These are phyloP conservation scores for Penaeus monodon DNA, from an alignment of 2,888 invertebrate species.

Conservation along the genomic window DNA sequence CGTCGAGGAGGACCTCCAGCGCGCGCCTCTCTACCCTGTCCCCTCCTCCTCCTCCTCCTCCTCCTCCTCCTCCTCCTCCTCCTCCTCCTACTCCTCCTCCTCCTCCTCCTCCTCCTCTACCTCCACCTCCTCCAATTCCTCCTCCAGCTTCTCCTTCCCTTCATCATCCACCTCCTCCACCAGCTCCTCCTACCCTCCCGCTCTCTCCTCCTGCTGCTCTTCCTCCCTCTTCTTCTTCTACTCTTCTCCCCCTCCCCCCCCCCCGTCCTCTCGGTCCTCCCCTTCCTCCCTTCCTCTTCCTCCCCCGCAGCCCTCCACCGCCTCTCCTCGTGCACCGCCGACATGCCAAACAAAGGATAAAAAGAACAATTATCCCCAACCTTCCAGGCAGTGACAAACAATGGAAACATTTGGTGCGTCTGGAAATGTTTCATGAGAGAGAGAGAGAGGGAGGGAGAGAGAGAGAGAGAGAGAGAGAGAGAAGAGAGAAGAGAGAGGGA, in stretches of 20 bases:
- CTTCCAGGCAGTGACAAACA: too few species aligned
- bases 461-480: too few species aligned
- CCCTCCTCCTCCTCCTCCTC: not conserved
- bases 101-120: not conserved
- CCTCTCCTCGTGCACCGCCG: too few species aligned
- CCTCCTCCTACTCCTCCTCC: not conserved
- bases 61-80: not conserved
- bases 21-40: not conserved
- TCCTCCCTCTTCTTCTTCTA: not conserved
- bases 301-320: too few species aligned
- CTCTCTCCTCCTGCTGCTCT: not conserved
- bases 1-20: too few species aligned
- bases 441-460: too few species aligned
- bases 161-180: not conserved
- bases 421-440: too few species aligned
- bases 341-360: too few species aligned
- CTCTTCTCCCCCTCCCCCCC: not conserved
- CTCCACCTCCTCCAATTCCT: not conserved
- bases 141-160: not conserved
- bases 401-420: too few species aligned
- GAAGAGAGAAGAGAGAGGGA: too few species aligned
- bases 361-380: too few species aligned
- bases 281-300: too few species aligned
- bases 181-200: not conserved
- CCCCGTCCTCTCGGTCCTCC: not conserved